These are phyloP conservation scores for Sterrhoptilus dennistouni DNA, from an alignment of 2,113 vertebrate species.

Conservation along the genomic window DNA sequence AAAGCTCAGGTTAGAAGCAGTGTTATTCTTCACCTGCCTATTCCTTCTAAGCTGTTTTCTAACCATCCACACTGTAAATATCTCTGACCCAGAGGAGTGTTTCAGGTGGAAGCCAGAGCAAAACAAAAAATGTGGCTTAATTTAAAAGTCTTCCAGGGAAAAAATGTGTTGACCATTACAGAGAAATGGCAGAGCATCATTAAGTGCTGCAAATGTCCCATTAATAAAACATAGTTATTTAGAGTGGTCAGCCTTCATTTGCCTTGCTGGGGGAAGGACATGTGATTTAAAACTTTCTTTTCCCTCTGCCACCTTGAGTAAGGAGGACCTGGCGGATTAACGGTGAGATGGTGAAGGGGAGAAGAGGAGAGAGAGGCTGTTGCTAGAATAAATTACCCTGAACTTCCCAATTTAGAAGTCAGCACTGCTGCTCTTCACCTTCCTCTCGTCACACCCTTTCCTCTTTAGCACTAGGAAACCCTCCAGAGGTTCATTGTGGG, in stretches of 20 bases:
- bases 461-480: not conserved
- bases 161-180: not conserved
- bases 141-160: slow-evolving; percentile 5
- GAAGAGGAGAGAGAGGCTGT: not conserved
- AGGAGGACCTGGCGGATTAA: not conserved
- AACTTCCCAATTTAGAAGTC: not conserved
- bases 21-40: not conserved
- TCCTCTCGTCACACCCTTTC: not conserved
- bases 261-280: not conserved
- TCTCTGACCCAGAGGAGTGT: not conserved
- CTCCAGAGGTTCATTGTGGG: not conserved
- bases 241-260: slow-evolving; percentile 2
- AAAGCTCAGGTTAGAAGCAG: slow-evolving; percentile 2
- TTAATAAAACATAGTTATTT: slow-evolving; percentile 9
- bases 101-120: not conserved
- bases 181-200: not conserved
- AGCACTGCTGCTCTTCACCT: not conserved
- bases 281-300: not conserved
- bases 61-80: not conserved
- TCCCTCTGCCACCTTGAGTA: not conserved
- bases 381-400: slow-evolving; percentile 2
- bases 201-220: slow-evolving; percentile 21
- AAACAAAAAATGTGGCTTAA: slow-evolving; percentile 26
- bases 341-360: not conserved
- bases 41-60: slow-evolving; percentile 1